Evolutionary conservation across 2,113 vertebrate genomes (phyloP).

Genomic region (Neodontobutis hainanensis): DNA sequence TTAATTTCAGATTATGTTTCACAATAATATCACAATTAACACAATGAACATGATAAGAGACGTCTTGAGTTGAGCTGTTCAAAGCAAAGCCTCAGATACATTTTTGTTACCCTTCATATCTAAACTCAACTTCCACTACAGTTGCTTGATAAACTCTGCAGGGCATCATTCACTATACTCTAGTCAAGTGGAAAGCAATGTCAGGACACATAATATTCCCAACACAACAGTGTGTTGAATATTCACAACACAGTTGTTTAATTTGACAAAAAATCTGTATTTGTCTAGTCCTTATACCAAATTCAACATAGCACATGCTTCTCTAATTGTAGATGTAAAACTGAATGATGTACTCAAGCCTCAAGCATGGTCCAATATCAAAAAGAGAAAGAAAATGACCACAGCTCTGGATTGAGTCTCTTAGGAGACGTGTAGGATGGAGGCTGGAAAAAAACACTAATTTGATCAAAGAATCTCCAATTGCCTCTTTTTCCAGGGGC

Average conservation of each 20-base stretch:
- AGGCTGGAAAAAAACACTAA: conserved; percentile 57
- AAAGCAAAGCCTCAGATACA: too few species aligned
- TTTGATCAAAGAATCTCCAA: conserved; percentile 46
- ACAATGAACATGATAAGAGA: too few species aligned
- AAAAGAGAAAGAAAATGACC: conserved; percentile 34
- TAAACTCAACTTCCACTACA: not conserved
- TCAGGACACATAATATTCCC: conserved; percentile 30
- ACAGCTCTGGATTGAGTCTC: conserved; percentile 47
- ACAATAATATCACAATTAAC: too few species aligned
- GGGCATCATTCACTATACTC: conserved; percentile 11
- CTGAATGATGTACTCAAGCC: not conserved
- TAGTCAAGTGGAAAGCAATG: conserved; percentile 39
- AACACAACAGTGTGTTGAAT: conserved; percentile 13
- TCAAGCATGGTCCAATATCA: conserved; percentile 43
- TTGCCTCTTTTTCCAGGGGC: conserved; percentile 36
- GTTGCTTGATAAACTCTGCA: conserved; percentile 17
- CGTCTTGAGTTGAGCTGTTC: too few species aligned
- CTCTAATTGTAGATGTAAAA: not conserved
- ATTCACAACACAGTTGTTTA: too few species aligned
- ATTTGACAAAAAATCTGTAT: too few species aligned
- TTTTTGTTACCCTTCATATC: too few species aligned
- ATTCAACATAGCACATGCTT: too few species aligned
- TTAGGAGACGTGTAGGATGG: conserved; percentile 45
- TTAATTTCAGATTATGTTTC: too few species aligned
- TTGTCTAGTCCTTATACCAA: not conserved